A percentile compares a stretch with the other conserved stretches of the same genome.
Conservation (phyloP, 1,140 invertebrate genomes). For the Homalodisca vitripennis region DNA sequence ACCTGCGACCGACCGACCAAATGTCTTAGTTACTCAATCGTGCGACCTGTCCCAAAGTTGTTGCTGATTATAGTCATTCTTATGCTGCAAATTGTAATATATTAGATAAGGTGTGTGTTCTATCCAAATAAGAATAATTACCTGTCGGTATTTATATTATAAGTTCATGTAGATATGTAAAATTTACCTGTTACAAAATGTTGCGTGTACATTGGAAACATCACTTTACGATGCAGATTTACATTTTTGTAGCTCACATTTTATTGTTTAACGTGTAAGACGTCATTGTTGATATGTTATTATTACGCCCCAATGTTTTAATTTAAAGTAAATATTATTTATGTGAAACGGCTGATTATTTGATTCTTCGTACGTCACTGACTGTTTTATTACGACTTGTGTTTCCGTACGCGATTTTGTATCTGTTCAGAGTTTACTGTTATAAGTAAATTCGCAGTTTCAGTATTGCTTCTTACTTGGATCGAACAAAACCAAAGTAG, state of each 20-base stretch:
- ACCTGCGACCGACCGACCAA: slow-evolving; percentile 14
- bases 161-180: slow-evolving; percentile 23
- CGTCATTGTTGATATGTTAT: slow-evolving; percentile 1
- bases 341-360: neutral
- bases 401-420: neutral
- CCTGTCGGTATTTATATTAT: slow-evolving; percentile 16
- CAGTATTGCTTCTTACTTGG: neutral
- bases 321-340: neutral
- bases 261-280: slow-evolving; percentile 19
- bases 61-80: slow-evolving; percentile 26
- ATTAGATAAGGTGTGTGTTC: neutral
- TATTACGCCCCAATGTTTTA: neutral
- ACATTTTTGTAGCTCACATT: slow-evolving; percentile 16
- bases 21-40: slow-evolving; percentile 24
- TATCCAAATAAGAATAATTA: slow-evolving; percentile 13
- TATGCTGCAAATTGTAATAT: slow-evolving; percentile 24
- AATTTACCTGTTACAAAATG: slow-evolving; percentile 18
- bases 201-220: slow-evolving; percentile 7
- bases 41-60: slow-evolving; percentile 18
- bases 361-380: no score
- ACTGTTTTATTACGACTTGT: neutral
- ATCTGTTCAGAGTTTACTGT: slow-evolving; percentile 16
- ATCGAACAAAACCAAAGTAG: slow-evolving; percentile 19
- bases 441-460: slow-evolving; percentile 18
- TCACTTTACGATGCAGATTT: slow-evolving; percentile 7